Conservation (phyloP, 2,888 invertebrate species). For the Willowsia nigromaculata region DNA sequence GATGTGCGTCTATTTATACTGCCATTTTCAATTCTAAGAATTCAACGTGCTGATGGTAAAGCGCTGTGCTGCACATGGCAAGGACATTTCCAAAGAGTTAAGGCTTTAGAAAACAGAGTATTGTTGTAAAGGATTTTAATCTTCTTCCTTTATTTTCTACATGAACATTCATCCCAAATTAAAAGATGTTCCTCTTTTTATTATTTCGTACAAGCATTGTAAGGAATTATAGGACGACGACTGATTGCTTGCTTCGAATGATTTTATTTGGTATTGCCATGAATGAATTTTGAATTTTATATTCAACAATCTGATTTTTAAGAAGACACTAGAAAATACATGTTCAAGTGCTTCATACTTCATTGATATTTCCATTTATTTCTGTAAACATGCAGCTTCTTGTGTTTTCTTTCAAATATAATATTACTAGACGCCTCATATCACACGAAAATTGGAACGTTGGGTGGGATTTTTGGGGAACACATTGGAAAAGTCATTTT, state of each 20-base stretch:
- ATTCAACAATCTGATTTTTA: too few species aligned
- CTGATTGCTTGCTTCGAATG: too few species aligned
- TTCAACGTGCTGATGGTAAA: not conserved
- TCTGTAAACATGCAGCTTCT: not conserved
- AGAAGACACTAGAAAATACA: not conserved
- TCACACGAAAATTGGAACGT: not conserved
- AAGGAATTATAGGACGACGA: too few species aligned
- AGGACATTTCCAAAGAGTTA: too few species aligned
- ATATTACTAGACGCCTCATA: not conserved
- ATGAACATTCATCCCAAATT: too few species aligned
- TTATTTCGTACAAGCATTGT: too few species aligned
- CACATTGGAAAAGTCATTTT: slow-evolving; percentile 28
- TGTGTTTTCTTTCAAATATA: not conserved
- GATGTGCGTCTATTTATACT: not conserved
- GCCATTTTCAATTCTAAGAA: not conserved
- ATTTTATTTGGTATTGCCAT: too few species aligned
- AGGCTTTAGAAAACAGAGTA: too few species aligned
- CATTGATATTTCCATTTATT: slow-evolving; percentile 1
- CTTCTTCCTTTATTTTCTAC: too few species aligned
- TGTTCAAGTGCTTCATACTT: not conserved
- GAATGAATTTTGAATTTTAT: too few species aligned
- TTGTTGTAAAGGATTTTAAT: too few species aligned
- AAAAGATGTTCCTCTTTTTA: too few species aligned
- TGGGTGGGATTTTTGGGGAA: not conserved
- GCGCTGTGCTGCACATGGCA: not conserved